Conservation (phyloP, 2,888 invertebrate species). For the Liodrosophila aerea region DNA sequence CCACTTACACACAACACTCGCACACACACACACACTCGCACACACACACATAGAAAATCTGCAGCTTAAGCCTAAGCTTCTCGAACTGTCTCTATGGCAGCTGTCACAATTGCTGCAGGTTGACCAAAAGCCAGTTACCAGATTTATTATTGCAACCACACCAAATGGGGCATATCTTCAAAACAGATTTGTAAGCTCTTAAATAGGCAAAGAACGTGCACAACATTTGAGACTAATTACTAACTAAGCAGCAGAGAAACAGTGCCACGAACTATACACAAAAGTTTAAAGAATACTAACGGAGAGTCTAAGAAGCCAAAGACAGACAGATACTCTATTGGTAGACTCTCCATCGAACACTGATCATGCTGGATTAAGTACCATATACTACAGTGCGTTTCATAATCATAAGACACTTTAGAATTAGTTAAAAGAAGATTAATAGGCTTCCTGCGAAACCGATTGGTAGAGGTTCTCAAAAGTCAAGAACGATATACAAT, state of each 20-base stretch:
- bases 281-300: no score
- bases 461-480: no score
- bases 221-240: constrained; percentile 6
- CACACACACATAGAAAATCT: constrained; percentile 5
- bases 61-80: constrained; percentile 46
- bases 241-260: background rate
- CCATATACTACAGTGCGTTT: no score
- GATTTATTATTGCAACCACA: constrained; percentile 32
- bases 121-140: constrained; percentile 38
- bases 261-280: background rate
- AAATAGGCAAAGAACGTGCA: background rate
- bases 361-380: no score
- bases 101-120: constrained; percentile 53
- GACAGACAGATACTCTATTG: no score
- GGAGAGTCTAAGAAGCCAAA: no score
- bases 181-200: constrained; percentile 6
- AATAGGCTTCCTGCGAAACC: no score
- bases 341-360: no score
- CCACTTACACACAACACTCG: constrained; percentile 6
- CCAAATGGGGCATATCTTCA: constrained; percentile 14
- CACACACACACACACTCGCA: constrained; percentile 3
- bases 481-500: no score
- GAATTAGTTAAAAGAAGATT: no score
- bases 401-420: no score
- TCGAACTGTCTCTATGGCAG: constrained; percentile 22